Evolutionary conservation across 2,888 invertebrate species (phyloP).

Genomic region (Ypsolopha sequella): DNA sequence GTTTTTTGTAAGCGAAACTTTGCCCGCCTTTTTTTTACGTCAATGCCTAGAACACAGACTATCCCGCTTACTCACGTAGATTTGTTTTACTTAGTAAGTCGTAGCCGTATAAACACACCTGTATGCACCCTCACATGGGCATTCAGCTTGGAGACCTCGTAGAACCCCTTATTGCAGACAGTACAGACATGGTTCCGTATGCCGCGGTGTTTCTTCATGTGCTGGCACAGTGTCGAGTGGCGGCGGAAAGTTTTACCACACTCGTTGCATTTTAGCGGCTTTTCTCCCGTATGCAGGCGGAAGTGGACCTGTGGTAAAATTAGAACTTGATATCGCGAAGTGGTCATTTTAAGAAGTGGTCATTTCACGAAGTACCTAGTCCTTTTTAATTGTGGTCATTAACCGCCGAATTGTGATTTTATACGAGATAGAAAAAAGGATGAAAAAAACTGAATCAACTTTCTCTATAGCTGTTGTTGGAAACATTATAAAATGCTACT

Average conservation of each 20-base stretch:
- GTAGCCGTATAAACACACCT: constrained; percentile 27
- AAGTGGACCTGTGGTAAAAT: constrained; percentile 50
- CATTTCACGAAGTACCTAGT: too few species aligned
- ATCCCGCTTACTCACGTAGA: background rate
- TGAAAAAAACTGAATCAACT: too few species aligned
- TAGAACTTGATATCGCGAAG: too few species aligned
- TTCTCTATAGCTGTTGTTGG: too few species aligned
- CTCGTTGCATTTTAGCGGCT: constrained; percentile 58
- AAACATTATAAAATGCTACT: too few species aligned
- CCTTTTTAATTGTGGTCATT: too few species aligned
- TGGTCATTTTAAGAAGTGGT: too few species aligned
- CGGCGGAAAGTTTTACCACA: constrained; percentile 64
- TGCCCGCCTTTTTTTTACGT: too few species aligned
- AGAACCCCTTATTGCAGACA: constrained; percentile 59
- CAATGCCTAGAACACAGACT: background rate
- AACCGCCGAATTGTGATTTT: too few species aligned
- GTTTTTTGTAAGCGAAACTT: too few species aligned
- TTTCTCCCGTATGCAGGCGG: constrained; percentile 62
- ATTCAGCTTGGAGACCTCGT: constrained; percentile 64
- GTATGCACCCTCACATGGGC: constrained; percentile 66
- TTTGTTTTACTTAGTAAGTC: background rate
- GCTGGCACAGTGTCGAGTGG: constrained; percentile 64
- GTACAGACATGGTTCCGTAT: constrained; percentile 60
- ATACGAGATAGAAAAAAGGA: too few species aligned
- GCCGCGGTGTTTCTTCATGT: constrained; percentile 66